Base-by-base conservation (phyloP, 2,113 vertebrate genomes). In the Cyrtonyx montezumae region DNA sequence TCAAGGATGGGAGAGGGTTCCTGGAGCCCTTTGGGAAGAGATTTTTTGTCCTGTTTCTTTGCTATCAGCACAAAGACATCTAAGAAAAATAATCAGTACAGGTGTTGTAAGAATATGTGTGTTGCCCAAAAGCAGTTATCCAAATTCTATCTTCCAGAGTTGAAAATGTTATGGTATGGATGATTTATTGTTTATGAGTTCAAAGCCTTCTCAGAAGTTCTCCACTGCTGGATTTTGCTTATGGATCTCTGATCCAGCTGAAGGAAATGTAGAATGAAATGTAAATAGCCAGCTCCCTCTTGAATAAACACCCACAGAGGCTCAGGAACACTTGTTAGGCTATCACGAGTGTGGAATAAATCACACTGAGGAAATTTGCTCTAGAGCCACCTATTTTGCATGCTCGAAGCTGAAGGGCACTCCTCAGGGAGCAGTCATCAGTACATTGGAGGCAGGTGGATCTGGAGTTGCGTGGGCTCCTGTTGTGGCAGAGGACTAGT, bases 241-340 rank as follows among this genome's bases (percentile, higher is more conserved):
- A 82, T 95, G 82, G 80, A 93, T 93, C 90, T 83, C 94, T 92
- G 63, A 95, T 87, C 26, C 76, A 94, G 79, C 53, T 67, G 87
- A 97, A 96, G 92, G 75, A 86, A 61, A 88, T 93, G 81, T 94
- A 95, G 93, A 96, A 96, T 85, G 84, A 88, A 80, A 96, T 62
- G 30, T 88, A 95, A 87, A 86, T 79, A 95, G 95, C 94, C 83
- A 96, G 87, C 68, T 96, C 79, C 79, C 85, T 88, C 81, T 96
- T 94, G 88, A 96, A 81, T 88, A 96, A 91, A 96, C 2, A 93
- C 92, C 90, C 90, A 9, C 66, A 66, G 91, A 95, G 48, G 73
- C 75, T 84, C 56, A 58, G 86, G 70, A 96, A 91, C 87, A 94
- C 90, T 91, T 94, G 94, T 70, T 90, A 94, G 92, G 96, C 69